Base-by-base conservation (phyloP, 2,797 vertebrate genomes). In the Spondyliosoma cantharus region DNA sequence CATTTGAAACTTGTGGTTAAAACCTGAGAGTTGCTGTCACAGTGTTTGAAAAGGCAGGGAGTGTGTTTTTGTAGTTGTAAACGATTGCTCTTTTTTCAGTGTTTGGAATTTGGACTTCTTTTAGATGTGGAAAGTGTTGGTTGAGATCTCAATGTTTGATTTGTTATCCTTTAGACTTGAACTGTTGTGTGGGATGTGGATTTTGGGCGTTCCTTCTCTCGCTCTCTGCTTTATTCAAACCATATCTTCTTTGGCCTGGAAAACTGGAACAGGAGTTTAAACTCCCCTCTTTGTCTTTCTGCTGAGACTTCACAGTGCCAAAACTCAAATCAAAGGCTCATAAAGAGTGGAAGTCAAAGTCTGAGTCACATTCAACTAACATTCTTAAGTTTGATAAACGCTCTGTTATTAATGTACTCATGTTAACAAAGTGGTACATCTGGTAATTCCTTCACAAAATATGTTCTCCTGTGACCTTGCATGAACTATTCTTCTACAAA, bases 201-300 rank as follows among this genome's bases (percentile, higher is more conserved):
- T 82, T 84, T 83, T 74, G 63, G 78, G 75, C 29, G n/a, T 86
- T 82, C 66, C 53, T 68, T 54, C 16, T 84, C 54, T 66, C 15
- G 24, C 57, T 73, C 58, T 48, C 54, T 54, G 42, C 65, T 88
- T 77, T 65, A 52, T 75, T 81, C 45, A 74, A 52, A 77, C 53
- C 24, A 5, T 54, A 53, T 80, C 65, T 64, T 69, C 25, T 74
- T 76, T 83, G 67, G 59, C 77, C 63, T 67, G 42, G 43, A 76
- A 62, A 76, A 56, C 52, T 70, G 62, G 64, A 63, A 63, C 57
- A 49, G 9, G 32, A 71, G 25, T 73, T 77, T 76, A 70, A 37
- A 37, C 54, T 70, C 50, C 25, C 22, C 11, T 62, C 53, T 76
- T 75, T 86, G 56, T 82, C 14, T 74, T 56, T 54, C 46, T 74